A percentile compares a stretch with the other conserved stretches of the same genome.
phyloP scores from a whole-genome alignment of 1,140 invertebrate genomes.

The Caerostris darwini region DNA sequence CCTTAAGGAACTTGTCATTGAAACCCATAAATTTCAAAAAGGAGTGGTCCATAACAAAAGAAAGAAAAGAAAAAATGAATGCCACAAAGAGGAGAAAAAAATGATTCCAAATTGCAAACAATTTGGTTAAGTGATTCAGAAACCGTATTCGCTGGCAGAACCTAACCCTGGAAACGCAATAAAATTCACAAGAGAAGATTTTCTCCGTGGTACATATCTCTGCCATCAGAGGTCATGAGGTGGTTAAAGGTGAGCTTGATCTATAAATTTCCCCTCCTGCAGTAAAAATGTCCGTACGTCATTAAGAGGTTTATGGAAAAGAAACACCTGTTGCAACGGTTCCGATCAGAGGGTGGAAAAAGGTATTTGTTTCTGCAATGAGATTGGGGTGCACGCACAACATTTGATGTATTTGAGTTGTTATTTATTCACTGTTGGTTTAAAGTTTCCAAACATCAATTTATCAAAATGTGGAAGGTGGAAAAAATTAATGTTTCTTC shows the following conservation, averaged over 20 bases:
- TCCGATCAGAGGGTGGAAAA: not conserved
- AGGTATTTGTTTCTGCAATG: not conserved
- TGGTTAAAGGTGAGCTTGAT: slow-evolving; percentile 14
- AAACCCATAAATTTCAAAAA: not conserved
- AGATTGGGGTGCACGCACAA: not conserved
- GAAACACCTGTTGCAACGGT: slow-evolving; percentile 19
- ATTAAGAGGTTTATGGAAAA: slow-evolving; percentile 6
- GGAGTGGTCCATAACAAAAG: not conserved
- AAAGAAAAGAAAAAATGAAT: not conserved
- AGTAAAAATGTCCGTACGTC: slow-evolving; percentile 31
- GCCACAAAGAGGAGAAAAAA: not conserved
- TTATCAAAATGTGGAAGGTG: not conserved
- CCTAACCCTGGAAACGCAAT: not conserved
- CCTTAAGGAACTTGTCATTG: slow-evolving; percentile 5
- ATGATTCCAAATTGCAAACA: slow-evolving; percentile 40
- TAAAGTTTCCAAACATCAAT: not conserved
- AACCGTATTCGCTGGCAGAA: slow-evolving; percentile 16
- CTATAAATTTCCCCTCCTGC: slow-evolving; percentile 37
- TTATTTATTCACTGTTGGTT: slow-evolving; percentile 21
- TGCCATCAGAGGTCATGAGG: slow-evolving; percentile 18
- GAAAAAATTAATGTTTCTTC: too few relatives aligned
- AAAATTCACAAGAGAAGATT: not conserved
- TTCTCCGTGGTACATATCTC: not conserved
- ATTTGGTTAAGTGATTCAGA: slow-evolving; percentile 54
- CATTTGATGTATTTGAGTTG: not conserved